Evolutionary conservation across 2,888 invertebrate genomes (phyloP).

Genomic region (Aquatica leii): DNA sequence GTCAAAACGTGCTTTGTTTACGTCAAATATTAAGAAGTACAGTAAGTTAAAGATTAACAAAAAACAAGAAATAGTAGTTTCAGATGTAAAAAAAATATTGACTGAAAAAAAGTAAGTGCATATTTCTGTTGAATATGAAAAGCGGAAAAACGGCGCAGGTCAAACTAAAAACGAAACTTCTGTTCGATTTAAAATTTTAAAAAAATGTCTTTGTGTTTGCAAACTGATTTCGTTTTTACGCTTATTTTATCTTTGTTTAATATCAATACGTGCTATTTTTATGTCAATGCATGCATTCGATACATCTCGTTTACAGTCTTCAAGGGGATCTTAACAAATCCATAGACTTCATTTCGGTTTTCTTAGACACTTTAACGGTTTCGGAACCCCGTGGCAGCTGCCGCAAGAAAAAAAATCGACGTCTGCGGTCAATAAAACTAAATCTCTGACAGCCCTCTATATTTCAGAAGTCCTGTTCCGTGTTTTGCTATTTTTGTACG

Average conservation of each 20-base stretch:
- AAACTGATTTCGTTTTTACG: no score
- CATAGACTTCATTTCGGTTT: slow-evolving; percentile 42
- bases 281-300: slow-evolving; percentile 50
- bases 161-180: no score
- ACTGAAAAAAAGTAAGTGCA: no score
- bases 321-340: slow-evolving; percentile 42
- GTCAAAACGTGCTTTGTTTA: no score
- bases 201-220: no score
- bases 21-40: no score
- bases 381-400: slow-evolving; percentile 34
- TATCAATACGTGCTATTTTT: slow-evolving; percentile 29
- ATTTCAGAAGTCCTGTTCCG: slow-evolving; percentile 49
- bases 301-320: slow-evolving; percentile 55
- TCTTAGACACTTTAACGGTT: slow-evolving; percentile 56
- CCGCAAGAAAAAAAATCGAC: slow-evolving; percentile 50
- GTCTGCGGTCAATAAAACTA: slow-evolving; percentile 61
- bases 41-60: no score
- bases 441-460: slow-evolving; percentile 57
- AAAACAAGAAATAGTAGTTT: no score
- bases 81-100: no score
- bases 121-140: no score
- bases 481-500: slow-evolving; percentile 49
- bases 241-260: slow-evolving; percentile 12
- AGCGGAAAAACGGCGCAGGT: no score
- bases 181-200: no score